A percentile compares a stretch with the other conserved stretches of the same genome.
Conservation (phyloP, 2,113 vertebrate genomes). For the Chionomys nivalis region DNA sequence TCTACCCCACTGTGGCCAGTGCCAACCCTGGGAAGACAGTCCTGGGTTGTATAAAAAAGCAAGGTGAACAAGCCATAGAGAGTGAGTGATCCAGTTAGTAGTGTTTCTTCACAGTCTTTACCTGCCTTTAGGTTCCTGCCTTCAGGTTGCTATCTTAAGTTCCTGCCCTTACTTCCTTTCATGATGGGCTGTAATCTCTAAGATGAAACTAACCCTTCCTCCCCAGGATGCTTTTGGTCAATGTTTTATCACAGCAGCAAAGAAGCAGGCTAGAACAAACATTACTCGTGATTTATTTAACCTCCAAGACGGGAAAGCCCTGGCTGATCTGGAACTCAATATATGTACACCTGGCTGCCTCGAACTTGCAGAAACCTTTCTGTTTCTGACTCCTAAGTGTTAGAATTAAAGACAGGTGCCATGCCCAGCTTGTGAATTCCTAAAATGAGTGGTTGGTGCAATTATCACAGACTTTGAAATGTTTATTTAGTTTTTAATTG, state of each 20-base stretch:
- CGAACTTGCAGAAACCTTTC: neutral
- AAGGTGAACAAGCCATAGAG: neutral
- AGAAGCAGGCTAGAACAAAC: neutral
- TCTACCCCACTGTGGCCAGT: neutral
- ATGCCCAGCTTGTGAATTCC: neutral
- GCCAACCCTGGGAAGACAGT: neutral
- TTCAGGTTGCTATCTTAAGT: neutral
- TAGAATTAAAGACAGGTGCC: neutral
- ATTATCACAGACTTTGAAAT: slow-evolving; percentile 2
- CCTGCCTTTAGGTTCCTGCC: neutral
- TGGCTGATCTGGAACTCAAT: neutral
- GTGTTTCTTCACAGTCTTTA: neutral
- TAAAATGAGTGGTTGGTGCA: neutral
- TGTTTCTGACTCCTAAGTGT: neutral
- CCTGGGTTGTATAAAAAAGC: neutral
- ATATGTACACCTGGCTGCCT: neutral
- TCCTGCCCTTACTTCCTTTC: neutral
- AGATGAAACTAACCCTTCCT: neutral
- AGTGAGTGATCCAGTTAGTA: neutral
- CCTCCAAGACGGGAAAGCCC: neutral
- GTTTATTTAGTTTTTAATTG: slow-evolving; percentile 11
- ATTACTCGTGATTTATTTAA: neutral
- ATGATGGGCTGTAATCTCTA: neutral
- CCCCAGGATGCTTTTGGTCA: neutral
- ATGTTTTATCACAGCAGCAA: neutral